A percentile compares a stretch with the other conserved stretches of the same genome.
phyloP scores from a whole-genome alignment of 2,797 vertebrate genomes.

The Erpetoichthys calabaricus region DNA sequence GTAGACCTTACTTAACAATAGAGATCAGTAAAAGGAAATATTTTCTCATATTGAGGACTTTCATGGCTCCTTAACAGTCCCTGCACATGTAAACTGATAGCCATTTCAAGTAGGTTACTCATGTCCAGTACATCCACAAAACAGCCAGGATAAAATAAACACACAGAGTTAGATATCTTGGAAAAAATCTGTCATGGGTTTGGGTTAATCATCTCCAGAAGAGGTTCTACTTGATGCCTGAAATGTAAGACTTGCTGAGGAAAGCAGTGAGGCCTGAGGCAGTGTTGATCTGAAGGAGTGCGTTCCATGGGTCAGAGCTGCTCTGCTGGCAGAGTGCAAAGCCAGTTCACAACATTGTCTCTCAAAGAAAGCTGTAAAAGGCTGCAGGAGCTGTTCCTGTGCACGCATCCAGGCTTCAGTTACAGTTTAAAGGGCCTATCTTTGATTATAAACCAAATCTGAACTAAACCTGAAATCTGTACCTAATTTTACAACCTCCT shows the following conservation, averaged over 20 bases:
- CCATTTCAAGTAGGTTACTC: slow-evolving; percentile 89
- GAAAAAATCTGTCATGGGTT: slow-evolving; percentile 99
- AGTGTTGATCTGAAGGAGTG: slow-evolving; percentile 70
- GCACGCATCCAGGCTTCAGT: slow-evolving; percentile 44
- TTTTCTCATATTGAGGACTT: slow-evolving; percentile 66
- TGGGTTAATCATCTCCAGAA: slow-evolving; percentile 99
- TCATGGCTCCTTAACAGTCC: slow-evolving; percentile 66
- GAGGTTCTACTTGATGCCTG: slow-evolving; percentile 90
- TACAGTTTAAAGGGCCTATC: slow-evolving; percentile 43
- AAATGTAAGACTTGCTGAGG: slow-evolving; percentile 95
- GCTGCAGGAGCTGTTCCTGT: slow-evolving; percentile 44
- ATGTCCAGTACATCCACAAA: slow-evolving; percentile 99
- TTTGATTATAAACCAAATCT: slow-evolving; percentile 49
- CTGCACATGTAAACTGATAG: slow-evolving; percentile 86
- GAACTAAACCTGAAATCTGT: slow-evolving; percentile 46
- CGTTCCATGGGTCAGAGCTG: slow-evolving; percentile 81
- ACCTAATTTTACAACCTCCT: slow-evolving; percentile 44
- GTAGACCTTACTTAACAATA: slow-evolving; percentile 46
- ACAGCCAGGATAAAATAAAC: slow-evolving; percentile 99
- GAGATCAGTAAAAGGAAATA: slow-evolving; percentile 45
- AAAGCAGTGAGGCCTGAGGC: slow-evolving; percentile 74
- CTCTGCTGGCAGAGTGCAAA: slow-evolving; percentile 63
- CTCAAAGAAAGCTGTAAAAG: slow-evolving; percentile 50
- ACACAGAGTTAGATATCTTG: slow-evolving; percentile 97
- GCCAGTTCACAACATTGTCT: slow-evolving; percentile 54